Conservation (phyloP, 2,888 invertebrate genomes). For the Troides helena region DNA sequence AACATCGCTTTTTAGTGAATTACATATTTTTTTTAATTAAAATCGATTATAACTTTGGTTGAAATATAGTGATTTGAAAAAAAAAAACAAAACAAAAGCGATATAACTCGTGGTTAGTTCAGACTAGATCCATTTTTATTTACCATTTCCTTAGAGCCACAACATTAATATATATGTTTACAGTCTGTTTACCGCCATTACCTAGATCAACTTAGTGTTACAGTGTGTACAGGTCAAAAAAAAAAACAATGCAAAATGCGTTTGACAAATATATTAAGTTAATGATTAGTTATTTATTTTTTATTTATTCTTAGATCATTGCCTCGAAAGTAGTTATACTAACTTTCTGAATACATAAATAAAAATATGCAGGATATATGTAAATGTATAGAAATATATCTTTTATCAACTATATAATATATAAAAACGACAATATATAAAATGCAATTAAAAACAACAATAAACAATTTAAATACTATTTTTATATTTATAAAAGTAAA, state of each 20-base stretch:
- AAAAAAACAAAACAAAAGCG: conserved; percentile 52
- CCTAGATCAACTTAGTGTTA: conserved; percentile 38
- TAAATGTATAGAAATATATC: neutral
- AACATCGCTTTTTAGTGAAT: conserved; percentile 55
- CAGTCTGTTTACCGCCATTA: conserved; percentile 40
- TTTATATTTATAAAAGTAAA: neutral
- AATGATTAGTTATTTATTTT: conserved; percentile 7
- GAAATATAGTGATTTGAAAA: conserved; percentile 31
- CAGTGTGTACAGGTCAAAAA: conserved; percentile 24
- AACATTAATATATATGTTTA: conserved; percentile 45
- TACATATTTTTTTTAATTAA: conserved; percentile 25
- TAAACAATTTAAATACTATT: neutral
- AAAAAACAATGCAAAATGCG: conserved; percentile 13
- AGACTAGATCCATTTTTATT: conserved; percentile 68
- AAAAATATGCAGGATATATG: neutral
- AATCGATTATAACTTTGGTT: conserved; percentile 36
- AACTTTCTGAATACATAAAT: neutral
- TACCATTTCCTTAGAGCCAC: conserved; percentile 57
- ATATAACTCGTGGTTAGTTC: conserved; percentile 48
- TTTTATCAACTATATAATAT: neutral
- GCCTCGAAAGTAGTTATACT: neutral
- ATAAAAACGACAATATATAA: neutral
- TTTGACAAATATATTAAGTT: conserved; percentile 5
- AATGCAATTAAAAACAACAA: neutral
- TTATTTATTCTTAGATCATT: conserved; percentile 13